Percentiles rank a stretch among this genome's conserved stretches.
phyloP scores from a whole-genome alignment of 2,113 vertebrate genomes.

The Saguinus midas region DNA sequence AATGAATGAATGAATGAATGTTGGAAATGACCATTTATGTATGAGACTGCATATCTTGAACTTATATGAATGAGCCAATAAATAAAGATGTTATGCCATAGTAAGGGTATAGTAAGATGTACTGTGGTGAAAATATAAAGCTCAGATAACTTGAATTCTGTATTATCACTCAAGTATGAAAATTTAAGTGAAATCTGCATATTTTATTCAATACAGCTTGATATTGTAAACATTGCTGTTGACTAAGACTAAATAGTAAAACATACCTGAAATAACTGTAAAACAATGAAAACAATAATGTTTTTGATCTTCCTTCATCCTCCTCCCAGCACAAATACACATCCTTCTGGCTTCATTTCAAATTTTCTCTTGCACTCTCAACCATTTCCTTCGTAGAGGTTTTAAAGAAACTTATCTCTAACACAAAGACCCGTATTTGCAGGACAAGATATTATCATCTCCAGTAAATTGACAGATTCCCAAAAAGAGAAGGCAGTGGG shows the following conservation, averaged over 20 bases:
- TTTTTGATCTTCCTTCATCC: neutral
- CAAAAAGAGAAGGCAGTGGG: neutral
- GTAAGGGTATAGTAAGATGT: neutral
- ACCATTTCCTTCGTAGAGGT: neutral
- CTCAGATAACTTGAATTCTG: neutral
- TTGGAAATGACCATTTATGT: neutral
- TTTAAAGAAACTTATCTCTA: slow-evolving; percentile 15
- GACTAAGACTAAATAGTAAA: neutral
- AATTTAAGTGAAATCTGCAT: neutral
- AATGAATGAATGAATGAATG: neutral
- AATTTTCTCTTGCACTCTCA: neutral
- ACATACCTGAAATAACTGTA: neutral
- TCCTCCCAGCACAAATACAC: neutral
- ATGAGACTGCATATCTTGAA: neutral
- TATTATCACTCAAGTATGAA: neutral
- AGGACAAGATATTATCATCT: neutral
- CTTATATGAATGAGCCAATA: neutral
- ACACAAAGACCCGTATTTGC: neutral
- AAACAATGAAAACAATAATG: neutral
- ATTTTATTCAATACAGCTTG: neutral
- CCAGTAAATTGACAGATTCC: neutral
- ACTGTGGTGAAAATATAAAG: neutral
- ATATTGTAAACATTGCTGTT: neutral
- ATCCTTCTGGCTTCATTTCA: neutral
- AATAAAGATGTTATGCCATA: neutral